Evolutionary conservation across 2,113 vertebrate species (phyloP).

Genomic region (Antigone vipio): DNA sequence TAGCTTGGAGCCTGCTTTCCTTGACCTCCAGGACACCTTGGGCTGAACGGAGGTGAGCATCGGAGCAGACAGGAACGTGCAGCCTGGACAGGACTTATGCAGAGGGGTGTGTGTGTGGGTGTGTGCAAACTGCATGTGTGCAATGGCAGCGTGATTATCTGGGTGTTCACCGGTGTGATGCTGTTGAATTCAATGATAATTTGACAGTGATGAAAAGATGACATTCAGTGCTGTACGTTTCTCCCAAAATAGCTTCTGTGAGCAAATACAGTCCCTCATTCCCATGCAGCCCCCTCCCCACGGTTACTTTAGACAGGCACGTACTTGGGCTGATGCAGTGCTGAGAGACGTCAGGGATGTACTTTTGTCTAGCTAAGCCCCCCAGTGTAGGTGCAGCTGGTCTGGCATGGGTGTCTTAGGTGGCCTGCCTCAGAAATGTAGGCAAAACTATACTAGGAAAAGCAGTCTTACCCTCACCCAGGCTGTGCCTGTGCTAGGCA

Average conservation of each 20-base stretch:
- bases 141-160: neutral
- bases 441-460: neutral
- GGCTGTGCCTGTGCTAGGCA: neutral
- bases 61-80: neutral
- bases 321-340: neutral
- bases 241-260: neutral
- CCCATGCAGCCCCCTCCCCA: neutral
- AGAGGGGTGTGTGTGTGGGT: neutral
- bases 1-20: neutral
- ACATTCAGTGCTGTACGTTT: neutral
- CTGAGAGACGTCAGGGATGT: neutral
- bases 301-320: neutral
- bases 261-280: neutral
- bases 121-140: rapidly evolving
- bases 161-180: rapidly evolving
- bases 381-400: neutral
- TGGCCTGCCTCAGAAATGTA: neutral
- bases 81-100: neutral
- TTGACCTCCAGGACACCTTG: neutral
- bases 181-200: neutral
- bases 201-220: neutral
- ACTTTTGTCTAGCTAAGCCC: neutral
- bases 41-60: neutral
- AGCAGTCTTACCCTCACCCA: neutral
- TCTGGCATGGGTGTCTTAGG: neutral